Base-by-base conservation (phyloP, 2,797 vertebrate species). In the Otolemur crassicaudatus region DNA sequence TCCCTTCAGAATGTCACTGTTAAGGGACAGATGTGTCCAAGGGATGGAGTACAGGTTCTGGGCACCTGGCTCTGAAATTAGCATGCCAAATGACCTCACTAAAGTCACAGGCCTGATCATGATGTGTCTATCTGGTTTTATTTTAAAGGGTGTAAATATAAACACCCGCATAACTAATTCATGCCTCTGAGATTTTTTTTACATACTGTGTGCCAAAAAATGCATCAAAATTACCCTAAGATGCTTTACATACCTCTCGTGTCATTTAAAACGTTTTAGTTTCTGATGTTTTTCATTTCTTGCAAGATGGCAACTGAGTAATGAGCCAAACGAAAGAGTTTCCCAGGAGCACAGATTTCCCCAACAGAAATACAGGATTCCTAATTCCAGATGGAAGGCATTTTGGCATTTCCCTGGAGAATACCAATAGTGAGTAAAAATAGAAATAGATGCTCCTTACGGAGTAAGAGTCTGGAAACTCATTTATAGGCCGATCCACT, bases 361-460 rank as follows among this genome's bases (percentile, higher is more conserved):
- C 31, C 94, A 92, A n/a, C 58, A 73, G 94, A 97, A 97, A 95
- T 88, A 96, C 97, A 94, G 31, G 27, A 94, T 95, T 97, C 27
- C 53, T 95, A 94, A 95, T 92, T 97, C 96, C 94, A 98, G 95
- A 97, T 95, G 96, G 97, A 92, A 97, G 63, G 82, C 60, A 96
- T 91, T 58, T 88, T 61, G 87, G 95, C 37, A 73, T 97, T 94
- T 91, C 81, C 76, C 90, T 97, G 93, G 46, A 97, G 90, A 90
- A 20, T 94, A 43, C 17, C 72, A 91, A 73, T 80, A 94, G 70
- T 93, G 83, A 87, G 89, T 95, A 97, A 95, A 97, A 96, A 69
- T 43, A 97, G 84, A 97, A 86, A 19, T 70, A 5, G 19, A 76
- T 86, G 29, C 56, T 94, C 56, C 70, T 60, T 58, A 56, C 22